Evolutionary conservation across 2,113 vertebrate species (phyloP).

Genomic region (Pleuronectes platessa): DNA sequence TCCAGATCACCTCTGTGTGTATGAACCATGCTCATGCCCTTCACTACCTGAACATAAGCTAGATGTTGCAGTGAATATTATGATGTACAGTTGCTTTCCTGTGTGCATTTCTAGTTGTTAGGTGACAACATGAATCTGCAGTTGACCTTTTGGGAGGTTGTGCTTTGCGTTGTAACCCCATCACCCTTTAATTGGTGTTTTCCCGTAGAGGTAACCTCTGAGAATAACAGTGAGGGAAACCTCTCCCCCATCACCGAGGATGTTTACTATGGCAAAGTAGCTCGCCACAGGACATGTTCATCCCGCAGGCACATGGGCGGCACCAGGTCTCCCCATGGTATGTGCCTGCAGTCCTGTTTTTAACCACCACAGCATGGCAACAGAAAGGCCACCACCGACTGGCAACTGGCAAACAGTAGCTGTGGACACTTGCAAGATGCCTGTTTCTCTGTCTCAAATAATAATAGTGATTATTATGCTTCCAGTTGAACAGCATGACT

Average conservation of each 20-base stretch:
- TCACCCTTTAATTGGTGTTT: conserved; percentile 82
- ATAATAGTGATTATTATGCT: conserved; percentile 59
- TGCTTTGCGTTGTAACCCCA: conserved; percentile 62
- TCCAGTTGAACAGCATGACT: conserved; percentile 79
- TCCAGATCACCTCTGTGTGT: conserved; percentile 61
- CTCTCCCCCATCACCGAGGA: conserved; percentile 86
- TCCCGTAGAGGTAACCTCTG: conserved; percentile 90
- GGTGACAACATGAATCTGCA: conserved; percentile 1
- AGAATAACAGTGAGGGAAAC: conserved; percentile 92
- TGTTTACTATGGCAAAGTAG: conserved; percentile 87
- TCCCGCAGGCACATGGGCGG: conserved; percentile 82
- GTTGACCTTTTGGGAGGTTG: conserved; percentile 26
- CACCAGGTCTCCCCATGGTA: conserved; percentile 86
- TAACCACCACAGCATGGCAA: conserved; percentile 61
- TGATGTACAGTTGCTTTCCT: conserved; percentile 1
- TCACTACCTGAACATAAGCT: conserved; percentile 17
- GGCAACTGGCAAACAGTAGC: conserved; percentile 59
- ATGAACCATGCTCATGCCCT: conserved; percentile 68
- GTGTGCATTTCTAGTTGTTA: conserved; percentile 22
- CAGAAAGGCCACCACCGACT: conserved; percentile 49
- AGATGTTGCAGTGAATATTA: conserved; percentile 19
- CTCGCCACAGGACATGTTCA: conserved; percentile 83
- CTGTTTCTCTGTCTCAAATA: conserved; percentile 61
- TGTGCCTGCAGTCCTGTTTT: conserved; percentile 75
- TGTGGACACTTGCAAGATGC: conserved; percentile 68